A percentile compares a stretch with the other conserved stretches of the same genome.
Conservation (phyloP, 2,888 invertebrate genomes). For the Thymelicus acteon region DNA sequence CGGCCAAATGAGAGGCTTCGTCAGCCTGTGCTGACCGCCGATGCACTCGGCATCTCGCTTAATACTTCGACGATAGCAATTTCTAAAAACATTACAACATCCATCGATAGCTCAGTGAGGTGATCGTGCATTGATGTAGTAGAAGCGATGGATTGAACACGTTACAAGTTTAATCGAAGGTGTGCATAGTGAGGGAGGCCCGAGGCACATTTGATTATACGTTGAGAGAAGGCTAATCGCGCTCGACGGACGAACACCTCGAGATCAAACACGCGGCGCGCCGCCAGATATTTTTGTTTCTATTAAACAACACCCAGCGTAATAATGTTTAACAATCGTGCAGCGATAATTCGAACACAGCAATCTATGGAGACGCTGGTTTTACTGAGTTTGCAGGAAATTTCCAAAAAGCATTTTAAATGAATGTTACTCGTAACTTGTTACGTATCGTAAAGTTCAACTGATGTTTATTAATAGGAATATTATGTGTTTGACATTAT, state of each 20-base stretch:
- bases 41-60: conserved; percentile 66
- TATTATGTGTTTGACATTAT: too few species aligned
- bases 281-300: conserved; percentile 86
- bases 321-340: conserved; percentile 86
- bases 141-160: conserved; percentile 52
- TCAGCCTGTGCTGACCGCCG: conserved; percentile 73
- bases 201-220: conserved; percentile 84
- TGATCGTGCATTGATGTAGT: conserved; percentile 10
- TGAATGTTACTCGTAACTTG: too few species aligned
- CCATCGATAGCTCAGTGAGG: conserved; percentile 37
- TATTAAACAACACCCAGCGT: conserved; percentile 85
- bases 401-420: too few species aligned
- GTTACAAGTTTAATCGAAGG: conserved; percentile 42
- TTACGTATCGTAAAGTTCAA: too few species aligned
- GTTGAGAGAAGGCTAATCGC: conserved; percentile 84
- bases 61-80: conserved; percentile 53
- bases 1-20: conserved; percentile 84
- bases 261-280: conserved; percentile 85
- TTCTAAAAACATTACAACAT: conserved; percentile 15
- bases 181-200: conserved; percentile 62
- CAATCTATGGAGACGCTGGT: conserved; percentile 53
- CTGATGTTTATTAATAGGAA: too few species aligned
- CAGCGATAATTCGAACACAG: conserved; percentile 81
- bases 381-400: too few species aligned
- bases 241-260: conserved; percentile 85